Percentiles rank a stretch among this genome's conserved stretches.
These are phyloP conservation scores for Cercopithecus mona DNA, from an alignment of 2,113 vertebrate species.

Conservation along the genomic window DNA sequence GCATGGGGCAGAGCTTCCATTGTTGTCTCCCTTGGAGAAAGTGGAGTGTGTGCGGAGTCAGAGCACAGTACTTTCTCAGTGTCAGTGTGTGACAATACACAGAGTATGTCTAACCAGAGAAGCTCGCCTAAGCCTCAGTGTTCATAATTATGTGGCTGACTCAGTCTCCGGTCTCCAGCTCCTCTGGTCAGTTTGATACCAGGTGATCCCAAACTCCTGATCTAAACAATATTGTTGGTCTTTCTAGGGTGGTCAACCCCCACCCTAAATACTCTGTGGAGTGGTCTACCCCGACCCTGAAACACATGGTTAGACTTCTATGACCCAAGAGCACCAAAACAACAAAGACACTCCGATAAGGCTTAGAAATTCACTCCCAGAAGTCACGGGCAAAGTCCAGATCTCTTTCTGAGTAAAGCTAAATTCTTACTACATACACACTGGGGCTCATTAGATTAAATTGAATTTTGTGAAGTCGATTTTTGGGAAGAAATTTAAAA, in stretches of 20 bases:
- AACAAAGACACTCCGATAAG: slow-evolving; percentile 6
- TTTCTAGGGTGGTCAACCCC: background rate
- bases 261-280: background rate
- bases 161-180: background rate
- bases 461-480: slow-evolving; percentile 43
- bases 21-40: background rate
- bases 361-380: background rate
- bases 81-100: background rate
- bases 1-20: background rate
- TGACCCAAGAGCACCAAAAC: background rate
- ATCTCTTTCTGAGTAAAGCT: slow-evolving; percentile 11
- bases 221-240: background rate
- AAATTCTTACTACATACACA: background rate
- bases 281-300: background rate
- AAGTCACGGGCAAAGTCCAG: slow-evolving; percentile 21
- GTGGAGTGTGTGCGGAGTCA: background rate
- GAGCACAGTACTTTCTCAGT: background rate
- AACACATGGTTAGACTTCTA: background rate
- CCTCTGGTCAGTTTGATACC: background rate
- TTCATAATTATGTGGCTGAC: background rate
- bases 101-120: background rate
- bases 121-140: background rate
- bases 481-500: slow-evolving; percentile 21
- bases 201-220: background rate
- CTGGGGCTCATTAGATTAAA: background rate